Evolutionary conservation across 2,797 vertebrate genomes (phyloP).

Genomic region (Poecilia velifera): DNA sequence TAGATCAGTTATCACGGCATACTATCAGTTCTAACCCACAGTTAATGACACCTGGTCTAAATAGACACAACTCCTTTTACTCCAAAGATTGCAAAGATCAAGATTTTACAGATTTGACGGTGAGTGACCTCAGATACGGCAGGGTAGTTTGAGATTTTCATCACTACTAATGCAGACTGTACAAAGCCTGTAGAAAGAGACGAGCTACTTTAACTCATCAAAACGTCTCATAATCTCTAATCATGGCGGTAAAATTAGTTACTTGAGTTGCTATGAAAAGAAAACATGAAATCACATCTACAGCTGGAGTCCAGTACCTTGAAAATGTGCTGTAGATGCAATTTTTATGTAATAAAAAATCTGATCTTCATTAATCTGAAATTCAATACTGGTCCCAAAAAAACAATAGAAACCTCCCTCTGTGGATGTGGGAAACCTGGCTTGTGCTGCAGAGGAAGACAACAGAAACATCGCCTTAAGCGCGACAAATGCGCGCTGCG

Average conservation of each 20-base stretch:
- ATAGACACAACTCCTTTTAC: slow-evolving; percentile 28
- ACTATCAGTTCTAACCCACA: slow-evolving; percentile 23
- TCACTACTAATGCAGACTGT: not conserved
- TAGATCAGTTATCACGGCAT: slow-evolving; percentile 34
- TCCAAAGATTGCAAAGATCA: slow-evolving; percentile 15
- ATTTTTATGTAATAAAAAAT: slow-evolving; percentile 57
- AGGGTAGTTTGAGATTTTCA: slow-evolving; percentile 6
- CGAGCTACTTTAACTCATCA: slow-evolving; percentile 6
- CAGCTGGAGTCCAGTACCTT: slow-evolving; percentile 41
- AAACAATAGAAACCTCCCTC: slow-evolving; percentile 49
- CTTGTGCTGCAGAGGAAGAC: slow-evolving; percentile 25
- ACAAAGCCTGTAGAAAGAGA: not conserved
- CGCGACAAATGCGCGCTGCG: slow-evolving; percentile 30
- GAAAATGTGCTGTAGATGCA: slow-evolving; percentile 57
- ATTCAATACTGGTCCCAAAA: slow-evolving; percentile 64
- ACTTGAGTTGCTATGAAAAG: slow-evolving; percentile 38
- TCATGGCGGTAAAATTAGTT: slow-evolving; percentile 24
- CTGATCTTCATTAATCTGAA: slow-evolving; percentile 69
- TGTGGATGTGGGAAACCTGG: slow-evolving; percentile 40
- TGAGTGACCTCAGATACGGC: not conserved
- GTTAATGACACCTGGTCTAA: slow-evolving; percentile 38
- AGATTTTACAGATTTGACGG: slow-evolving; percentile 17
- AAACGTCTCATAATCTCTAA: slow-evolving; percentile 25
- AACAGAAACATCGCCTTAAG: slow-evolving; percentile 33
- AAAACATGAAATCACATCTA: slow-evolving; percentile 51